Evolutionary conservation across 2,797 vertebrate genomes (phyloP).

Genomic region (Atherinosoma microstoma): DNA sequence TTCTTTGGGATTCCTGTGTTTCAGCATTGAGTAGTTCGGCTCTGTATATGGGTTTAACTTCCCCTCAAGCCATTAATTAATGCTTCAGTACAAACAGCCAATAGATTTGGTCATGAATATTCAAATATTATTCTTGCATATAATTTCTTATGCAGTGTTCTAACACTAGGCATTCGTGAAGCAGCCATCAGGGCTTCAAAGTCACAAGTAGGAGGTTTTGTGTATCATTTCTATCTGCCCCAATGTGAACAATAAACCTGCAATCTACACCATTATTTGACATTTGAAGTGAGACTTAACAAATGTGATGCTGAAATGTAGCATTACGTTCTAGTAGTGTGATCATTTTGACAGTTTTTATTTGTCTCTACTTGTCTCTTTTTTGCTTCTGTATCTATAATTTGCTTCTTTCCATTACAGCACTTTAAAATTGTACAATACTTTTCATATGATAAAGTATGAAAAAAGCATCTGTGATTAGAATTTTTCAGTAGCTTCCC

Average conservation of each 20-base stretch:
- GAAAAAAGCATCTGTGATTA: too few species aligned
- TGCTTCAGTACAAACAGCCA: constrained; percentile 96
- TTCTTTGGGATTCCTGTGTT: constrained; percentile 42
- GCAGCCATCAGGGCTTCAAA: constrained; percentile 52
- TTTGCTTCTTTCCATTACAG: neutral
- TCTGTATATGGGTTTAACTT: constrained; percentile 82
- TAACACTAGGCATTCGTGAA: constrained; percentile 52
- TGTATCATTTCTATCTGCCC: constrained; percentile 29
- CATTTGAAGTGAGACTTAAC: constrained; percentile 18
- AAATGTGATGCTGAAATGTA: constrained; percentile 20
- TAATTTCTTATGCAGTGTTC: constrained; percentile 77
- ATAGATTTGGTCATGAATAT: constrained; percentile 99
- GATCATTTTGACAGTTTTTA: constrained; percentile 2
- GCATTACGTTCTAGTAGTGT: constrained; percentile 1
- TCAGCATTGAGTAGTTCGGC: constrained; percentile 41
- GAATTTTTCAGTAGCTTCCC: neutral
- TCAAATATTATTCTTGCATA: constrained; percentile 90
- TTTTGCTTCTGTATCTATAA: neutral
- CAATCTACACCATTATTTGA: constrained; percentile 17
- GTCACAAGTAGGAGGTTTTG: constrained; percentile 40
- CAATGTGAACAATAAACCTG: constrained; percentile 27
- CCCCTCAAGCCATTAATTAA: constrained; percentile 99
- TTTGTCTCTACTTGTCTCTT: neutral
- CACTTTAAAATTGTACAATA: neutral
- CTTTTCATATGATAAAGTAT: too few species aligned